These are phyloP conservation scores for Anthopleura sola DNA, from an alignment of 64 coral and sea anemone species.

Conservation along the genomic window DNA sequence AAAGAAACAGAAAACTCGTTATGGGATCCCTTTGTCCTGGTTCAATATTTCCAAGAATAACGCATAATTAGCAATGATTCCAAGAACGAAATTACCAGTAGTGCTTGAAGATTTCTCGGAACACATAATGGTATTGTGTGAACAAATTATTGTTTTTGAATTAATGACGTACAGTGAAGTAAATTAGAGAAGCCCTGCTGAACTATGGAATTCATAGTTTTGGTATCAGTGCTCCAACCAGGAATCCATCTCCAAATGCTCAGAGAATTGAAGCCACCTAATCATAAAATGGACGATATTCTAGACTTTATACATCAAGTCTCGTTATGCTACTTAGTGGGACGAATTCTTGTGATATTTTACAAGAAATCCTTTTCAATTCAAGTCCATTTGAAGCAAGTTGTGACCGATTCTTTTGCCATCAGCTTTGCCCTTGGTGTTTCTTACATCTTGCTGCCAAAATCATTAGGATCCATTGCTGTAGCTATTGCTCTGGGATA, in stretches of 20 bases:
- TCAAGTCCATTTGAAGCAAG: neutral
- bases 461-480: neutral
- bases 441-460: neutral
- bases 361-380: constrained; percentile 42
- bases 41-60: too few relatives aligned
- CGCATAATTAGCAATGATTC: too few relatives aligned
- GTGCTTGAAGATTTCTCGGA: too few relatives aligned
- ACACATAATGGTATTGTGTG: too few relatives aligned
- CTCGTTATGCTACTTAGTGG: constrained; percentile 5
- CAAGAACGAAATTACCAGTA: too few relatives aligned
- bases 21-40: too few relatives aligned
- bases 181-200: neutral
- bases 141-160: too few relatives aligned
- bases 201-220: neutral
- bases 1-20: too few relatives aligned
- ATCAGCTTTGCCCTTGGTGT: neutral
- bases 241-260: neutral
- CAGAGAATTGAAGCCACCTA: too few relatives aligned
- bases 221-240: neutral
- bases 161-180: too few relatives aligned
- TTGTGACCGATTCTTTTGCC: neutral
- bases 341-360: constrained; percentile 32
- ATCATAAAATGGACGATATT: neutral
- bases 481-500: neutral
- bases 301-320: neutral